Base-by-base conservation (phyloP, 2,797 vertebrate genomes). In the Enteromius trimaculatus region DNA sequence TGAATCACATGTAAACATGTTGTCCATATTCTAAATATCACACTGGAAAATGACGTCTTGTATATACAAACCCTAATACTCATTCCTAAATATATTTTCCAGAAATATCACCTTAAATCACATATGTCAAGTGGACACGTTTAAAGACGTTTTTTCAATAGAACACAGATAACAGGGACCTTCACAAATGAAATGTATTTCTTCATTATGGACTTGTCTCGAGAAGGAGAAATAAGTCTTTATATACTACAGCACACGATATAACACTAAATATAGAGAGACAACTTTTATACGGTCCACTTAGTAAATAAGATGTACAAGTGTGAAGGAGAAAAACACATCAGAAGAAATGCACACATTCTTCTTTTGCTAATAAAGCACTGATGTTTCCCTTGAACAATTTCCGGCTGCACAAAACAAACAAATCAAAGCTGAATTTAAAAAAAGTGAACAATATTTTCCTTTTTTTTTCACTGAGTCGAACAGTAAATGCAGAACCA, bases 221-320 rank as follows among this genome's bases (percentile, higher is more conserved):
- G 34, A 72, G 23, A 60, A 60, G 71, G 9, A 13, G 44, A 80
- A 58, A 47, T 17, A 80, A 44, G 26, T 72, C 2, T 53, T 65
- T 21, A 66, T 75, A 34, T 75, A 53, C 39, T 65, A 26, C 11
- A 65, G 47, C 60, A 76, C 62, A 76, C 47, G 4, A 55, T 55
- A 16, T n/a, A 77, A 44, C 64, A 77, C 62, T 68, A 37, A 79
- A 79, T 51, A 23, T 79, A 37, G 21, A 37, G 14, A 21, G 47
- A 79, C 19, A 66, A 0, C 26, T 53, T 68, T 2, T 10, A 75
- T 39, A 55, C 47, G 72, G 81, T 69, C 62, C 47, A 69, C 62
- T 72, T 71, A 55, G 68, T 71, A 72, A 64, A 81, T 70, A 71
- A 71, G 44, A 62, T 75, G 34, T 47, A 58, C 51, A 81, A 64